Conservation (phyloP, 1,140 invertebrate species). For the Lutraria rhynchaena region DNA sequence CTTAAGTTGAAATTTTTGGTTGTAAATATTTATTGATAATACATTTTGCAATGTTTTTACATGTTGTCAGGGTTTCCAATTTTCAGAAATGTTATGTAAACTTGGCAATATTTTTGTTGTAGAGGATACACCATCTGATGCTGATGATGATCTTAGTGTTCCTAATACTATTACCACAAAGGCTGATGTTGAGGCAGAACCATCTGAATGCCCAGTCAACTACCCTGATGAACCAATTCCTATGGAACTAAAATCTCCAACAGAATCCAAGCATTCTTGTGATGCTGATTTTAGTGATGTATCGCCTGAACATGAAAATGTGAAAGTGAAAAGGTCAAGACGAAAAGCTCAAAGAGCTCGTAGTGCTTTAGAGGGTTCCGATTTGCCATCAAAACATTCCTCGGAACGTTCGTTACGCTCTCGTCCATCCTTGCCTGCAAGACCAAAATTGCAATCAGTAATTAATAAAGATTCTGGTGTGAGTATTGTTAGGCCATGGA, state of each 20-base stretch:
- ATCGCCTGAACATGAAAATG: constrained; percentile 50
- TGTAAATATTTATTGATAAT: too few relatives aligned
- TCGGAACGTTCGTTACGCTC: constrained; percentile 17
- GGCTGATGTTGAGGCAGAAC: constrained; percentile 57
- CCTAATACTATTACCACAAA: constrained; percentile 60
- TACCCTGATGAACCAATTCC: not conserved
- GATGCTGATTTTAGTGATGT: constrained; percentile 57
- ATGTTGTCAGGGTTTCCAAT: too few relatives aligned
- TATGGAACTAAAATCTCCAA: constrained; percentile 36
- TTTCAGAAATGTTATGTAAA: too few relatives aligned
- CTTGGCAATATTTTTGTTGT: too few relatives aligned
- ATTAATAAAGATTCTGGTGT: constrained; percentile 59
- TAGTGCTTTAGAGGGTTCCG: constrained; percentile 53
- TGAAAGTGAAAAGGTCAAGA: constrained; percentile 40
- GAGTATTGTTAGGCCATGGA: constrained; percentile 46
- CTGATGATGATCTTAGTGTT: constrained; percentile 50
- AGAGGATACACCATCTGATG: constrained; percentile 52
- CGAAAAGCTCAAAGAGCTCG: constrained; percentile 44
- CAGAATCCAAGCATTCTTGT: constrained; percentile 55
- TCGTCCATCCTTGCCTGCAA: constrained; percentile 27
- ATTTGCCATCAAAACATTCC: constrained; percentile 51
- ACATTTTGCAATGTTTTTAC: too few relatives aligned
- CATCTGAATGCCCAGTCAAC: constrained; percentile 22
- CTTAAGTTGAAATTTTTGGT: too few relatives aligned
- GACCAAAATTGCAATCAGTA: constrained; percentile 51